Conservation (phyloP, 2,113 vertebrate genomes). For the Balaenoptera acutorostrata region DNA sequence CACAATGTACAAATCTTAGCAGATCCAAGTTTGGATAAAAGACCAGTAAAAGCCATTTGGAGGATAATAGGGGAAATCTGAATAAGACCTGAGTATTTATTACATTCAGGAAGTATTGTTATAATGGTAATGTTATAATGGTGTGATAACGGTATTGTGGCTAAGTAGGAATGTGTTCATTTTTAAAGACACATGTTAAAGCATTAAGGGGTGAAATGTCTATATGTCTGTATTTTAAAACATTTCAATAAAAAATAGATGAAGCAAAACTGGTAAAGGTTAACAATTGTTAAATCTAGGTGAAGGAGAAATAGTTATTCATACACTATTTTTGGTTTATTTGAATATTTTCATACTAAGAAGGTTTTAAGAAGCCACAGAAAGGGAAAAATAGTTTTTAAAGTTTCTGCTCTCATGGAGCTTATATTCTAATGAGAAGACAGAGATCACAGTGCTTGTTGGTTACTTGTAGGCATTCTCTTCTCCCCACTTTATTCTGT, state of each 20-base stretch:
- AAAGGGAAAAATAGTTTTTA: neutral
- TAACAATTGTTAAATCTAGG: neutral
- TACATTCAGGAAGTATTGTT: neutral
- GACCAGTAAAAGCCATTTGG: neutral
- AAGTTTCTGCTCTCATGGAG: neutral
- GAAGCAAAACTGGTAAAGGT: neutral
- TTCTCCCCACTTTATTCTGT: neutral
- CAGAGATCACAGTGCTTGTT: neutral
- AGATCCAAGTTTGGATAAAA: neutral
- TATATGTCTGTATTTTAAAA: conserved; percentile 31
- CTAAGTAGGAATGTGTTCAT: neutral
- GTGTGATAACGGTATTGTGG: neutral
- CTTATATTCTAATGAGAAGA: neutral
- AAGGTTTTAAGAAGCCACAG: neutral
- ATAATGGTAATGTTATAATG: too few species aligned
- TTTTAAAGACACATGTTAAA: conserved; percentile 24
- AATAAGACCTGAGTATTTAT: neutral
- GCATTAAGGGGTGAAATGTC: conserved; percentile 19
- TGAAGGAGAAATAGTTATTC: neutral
- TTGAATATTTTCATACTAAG: neutral
- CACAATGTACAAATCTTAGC: neutral
- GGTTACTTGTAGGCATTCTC: neutral
- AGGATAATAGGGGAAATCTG: neutral
- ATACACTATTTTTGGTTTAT: neutral
- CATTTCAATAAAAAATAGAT: neutral